Evolutionary conservation across 2,797 vertebrate genomes (phyloP).

Genomic region (Loriculus beryllinus): DNA sequence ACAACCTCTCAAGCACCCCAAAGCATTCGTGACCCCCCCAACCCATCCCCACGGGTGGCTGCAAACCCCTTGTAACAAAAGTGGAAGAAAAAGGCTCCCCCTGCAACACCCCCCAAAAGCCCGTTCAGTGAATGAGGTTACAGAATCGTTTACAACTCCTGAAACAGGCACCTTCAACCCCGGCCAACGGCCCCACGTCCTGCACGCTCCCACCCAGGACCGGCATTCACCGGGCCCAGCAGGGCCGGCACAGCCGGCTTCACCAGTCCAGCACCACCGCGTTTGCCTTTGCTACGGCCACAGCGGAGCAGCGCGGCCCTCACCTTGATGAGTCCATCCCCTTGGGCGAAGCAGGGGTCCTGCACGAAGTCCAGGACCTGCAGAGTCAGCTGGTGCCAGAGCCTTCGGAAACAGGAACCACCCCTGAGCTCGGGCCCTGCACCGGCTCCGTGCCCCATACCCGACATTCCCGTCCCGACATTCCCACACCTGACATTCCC

Average conservation of each 20-base stretch:
- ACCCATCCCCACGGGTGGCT: rapidly evolving
- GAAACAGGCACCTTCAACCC: rapidly evolving
- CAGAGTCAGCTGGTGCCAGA: conserved; percentile 97
- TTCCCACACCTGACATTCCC: too few relatives aligned
- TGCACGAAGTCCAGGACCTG: conserved; percentile 91
- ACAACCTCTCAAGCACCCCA: rapidly evolving
- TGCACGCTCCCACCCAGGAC: too few relatives aligned
- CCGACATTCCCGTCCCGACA: neutral
- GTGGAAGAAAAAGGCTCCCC: rapidly evolving
- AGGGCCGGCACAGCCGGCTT: too few relatives aligned
- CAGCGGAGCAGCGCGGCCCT: neutral
- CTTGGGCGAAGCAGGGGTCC: conserved; percentile 89
- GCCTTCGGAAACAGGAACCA: conserved; percentile 66
- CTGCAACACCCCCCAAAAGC: rapidly evolving
- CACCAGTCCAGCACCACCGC: too few relatives aligned
- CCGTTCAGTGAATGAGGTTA: rapidly evolving
- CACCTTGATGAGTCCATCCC: conserved; percentile 88
- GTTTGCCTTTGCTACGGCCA: too few relatives aligned
- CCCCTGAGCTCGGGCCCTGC: rapidly evolving
- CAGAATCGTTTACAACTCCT: neutral
- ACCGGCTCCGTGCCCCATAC: neutral
- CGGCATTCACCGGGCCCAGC: too few relatives aligned
- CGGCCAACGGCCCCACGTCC: rapidly evolving
- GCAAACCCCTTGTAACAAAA: neutral
- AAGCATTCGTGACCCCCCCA: rapidly evolving